Conservation (phyloP, 1,140 invertebrate species). For the Planococcus citri region DNA sequence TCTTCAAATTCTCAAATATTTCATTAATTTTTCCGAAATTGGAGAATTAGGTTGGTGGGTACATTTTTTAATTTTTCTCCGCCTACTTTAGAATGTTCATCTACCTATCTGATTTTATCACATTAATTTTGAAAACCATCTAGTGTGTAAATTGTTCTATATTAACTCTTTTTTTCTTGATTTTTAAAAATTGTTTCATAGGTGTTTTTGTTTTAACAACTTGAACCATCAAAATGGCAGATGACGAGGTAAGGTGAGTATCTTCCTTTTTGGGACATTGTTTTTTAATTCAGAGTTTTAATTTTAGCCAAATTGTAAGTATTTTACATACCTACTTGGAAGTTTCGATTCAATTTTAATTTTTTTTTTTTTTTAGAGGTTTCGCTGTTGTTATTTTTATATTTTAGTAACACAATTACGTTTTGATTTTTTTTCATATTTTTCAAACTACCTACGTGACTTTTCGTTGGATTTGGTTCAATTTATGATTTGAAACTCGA, state of each 20-base stretch:
- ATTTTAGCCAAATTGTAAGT: not conserved
- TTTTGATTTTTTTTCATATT: not conserved
- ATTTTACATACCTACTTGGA: not conserved
- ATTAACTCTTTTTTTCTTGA: not conserved
- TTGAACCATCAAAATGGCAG: constrained; percentile 1
- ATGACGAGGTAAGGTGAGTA: constrained; percentile 18
- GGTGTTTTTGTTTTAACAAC: not conserved
- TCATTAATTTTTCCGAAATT: too few relatives aligned
- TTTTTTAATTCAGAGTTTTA: too few relatives aligned
- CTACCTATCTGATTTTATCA: not conserved
- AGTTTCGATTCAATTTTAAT: not conserved
- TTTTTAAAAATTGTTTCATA: not conserved
- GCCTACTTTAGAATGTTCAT: not conserved
- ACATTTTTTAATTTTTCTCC: too few relatives aligned
- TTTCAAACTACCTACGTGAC: not conserved
- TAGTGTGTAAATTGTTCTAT: not conserved
- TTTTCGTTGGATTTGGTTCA: not conserved
- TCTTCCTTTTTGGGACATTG: not conserved
- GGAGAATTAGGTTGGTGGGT: too few relatives aligned
- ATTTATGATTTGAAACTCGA: not conserved
- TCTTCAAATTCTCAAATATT: too few relatives aligned
- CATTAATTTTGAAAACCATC: not conserved
- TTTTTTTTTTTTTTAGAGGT: not conserved
- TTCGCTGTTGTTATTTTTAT: not conserved
- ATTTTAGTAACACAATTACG: not conserved